Percentiles rank a stretch among this genome's conserved stretches.
Evolutionary conservation across 2,888 invertebrate genomes (phyloP).

Genomic region (Choristoneura rosaceana): DNA sequence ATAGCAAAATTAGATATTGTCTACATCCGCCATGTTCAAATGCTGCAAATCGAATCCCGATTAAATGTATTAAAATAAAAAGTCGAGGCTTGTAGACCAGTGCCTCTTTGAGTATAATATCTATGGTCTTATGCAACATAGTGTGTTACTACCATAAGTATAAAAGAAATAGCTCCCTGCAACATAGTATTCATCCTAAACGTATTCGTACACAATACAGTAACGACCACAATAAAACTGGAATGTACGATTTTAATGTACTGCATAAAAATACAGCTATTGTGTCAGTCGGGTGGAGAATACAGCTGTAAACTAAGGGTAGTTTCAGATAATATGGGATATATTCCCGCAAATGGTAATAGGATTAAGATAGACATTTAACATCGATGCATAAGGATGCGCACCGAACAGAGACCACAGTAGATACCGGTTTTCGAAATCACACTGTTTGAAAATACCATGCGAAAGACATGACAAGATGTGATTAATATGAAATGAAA

Average conservation of each 20-base stretch:
- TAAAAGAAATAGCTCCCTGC: neutral
- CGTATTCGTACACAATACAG: conserved; percentile 19
- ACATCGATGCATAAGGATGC: neutral
- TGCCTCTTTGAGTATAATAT: neutral
- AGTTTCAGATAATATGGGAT: conserved; percentile 15
- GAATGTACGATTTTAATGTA: conserved; percentile 35
- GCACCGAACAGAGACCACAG: too few relatives aligned
- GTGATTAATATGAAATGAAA: too few relatives aligned
- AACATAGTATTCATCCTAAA: conserved; percentile 34
- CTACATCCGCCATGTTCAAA: too few relatives aligned
- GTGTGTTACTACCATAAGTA: neutral
- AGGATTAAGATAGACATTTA: neutral
- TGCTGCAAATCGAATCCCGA: too few relatives aligned
- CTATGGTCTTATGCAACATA: neutral
- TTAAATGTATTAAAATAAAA: too few relatives aligned
- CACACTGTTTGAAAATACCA: too few relatives aligned
- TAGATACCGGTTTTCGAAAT: too few relatives aligned
- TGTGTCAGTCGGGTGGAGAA: conserved; percentile 32
- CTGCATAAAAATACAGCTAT: conserved; percentile 37
- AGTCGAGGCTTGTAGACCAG: too few relatives aligned
- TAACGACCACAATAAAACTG: conserved; percentile 35
- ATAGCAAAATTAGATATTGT: too few relatives aligned
- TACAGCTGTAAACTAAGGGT: conserved; percentile 17
- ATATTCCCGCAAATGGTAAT: conserved; percentile 4
- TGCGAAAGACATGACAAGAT: too few relatives aligned